phyloP scores from a whole-genome alignment of 2,797 vertebrate genomes.

The Malurus leucopterus region DNA sequence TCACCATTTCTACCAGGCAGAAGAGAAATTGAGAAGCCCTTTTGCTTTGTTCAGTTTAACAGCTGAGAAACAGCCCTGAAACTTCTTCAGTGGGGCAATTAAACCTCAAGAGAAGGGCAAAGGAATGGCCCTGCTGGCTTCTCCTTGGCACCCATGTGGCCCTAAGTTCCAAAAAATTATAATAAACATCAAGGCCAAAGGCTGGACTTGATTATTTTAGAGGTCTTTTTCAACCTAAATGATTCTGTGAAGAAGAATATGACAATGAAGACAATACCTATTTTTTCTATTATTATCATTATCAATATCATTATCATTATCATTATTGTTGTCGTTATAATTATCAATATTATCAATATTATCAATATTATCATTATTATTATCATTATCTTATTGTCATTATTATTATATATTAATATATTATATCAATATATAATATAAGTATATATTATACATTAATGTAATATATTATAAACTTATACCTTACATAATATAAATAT shows the following conservation, averaged over 20 bases:
- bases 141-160: neutral
- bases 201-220: neutral
- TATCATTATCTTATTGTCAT: no score
- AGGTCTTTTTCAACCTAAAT: neutral
- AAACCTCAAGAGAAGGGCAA: neutral
- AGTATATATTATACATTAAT: no score
- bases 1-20: neutral
- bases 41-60: neutral
- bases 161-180: neutral
- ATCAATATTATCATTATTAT: no score
- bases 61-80: neutral
- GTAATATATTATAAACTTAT: no score
- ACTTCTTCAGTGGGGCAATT: fast-evolving
- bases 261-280: no score
- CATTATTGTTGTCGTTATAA: no score
- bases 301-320: no score
- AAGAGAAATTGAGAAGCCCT: neutral
- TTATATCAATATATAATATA: no score
- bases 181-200: neutral
- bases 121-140: neutral
- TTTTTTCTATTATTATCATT: no score
- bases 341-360: no score
- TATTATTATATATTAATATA: neutral
- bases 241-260: neutral
- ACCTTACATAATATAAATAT: no score